These are phyloP conservation scores for Mycalesis mineus DNA, from an alignment of 2,888 invertebrate genomes.

Conservation along the genomic window DNA sequence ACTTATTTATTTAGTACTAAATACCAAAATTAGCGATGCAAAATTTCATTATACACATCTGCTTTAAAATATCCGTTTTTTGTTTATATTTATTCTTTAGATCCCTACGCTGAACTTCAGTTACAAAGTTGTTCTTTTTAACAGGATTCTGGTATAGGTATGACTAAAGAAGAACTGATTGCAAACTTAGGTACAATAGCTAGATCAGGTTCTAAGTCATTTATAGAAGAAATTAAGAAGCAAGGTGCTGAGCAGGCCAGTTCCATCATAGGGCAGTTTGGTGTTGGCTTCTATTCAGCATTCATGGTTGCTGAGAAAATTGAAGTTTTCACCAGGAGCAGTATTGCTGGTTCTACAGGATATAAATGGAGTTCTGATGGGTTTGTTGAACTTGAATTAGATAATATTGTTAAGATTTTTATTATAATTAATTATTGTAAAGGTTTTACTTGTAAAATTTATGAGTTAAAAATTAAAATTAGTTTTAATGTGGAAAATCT, in stretches of 20 bases:
- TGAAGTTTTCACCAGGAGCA: conserved; percentile 91
- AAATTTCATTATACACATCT: too few relatives aligned
- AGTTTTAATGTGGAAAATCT: too few relatives aligned
- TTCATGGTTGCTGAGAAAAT: conserved; percentile 98
- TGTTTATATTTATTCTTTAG: too few relatives aligned
- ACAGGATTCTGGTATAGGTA: conserved; percentile 95
- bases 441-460: too few relatives aligned
- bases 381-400: conserved; percentile 60
- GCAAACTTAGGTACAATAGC: conserved; percentile 97
- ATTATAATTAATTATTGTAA: too few relatives aligned
- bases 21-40: too few relatives aligned
- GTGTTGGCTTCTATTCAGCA: conserved; percentile 98
- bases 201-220: conserved; percentile 95
- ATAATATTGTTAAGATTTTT: too few relatives aligned
- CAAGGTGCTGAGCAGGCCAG: conserved; percentile 80
- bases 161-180: conserved; percentile 94
- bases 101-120: too few relatives aligned
- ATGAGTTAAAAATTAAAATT: too few relatives aligned
- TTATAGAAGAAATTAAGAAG: conserved; percentile 89
- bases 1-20: too few relatives aligned
- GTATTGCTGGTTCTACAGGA: conserved; percentile 81
- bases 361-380: conserved; percentile 95
- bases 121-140: background rate
- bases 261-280: conserved; percentile 97
- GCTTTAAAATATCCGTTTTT: too few relatives aligned